Evolutionary conservation across 2,797 vertebrate species (phyloP), one percentile per base, ranked within the genome.

Genomic region (Apogon hyalosoma): DNA sequence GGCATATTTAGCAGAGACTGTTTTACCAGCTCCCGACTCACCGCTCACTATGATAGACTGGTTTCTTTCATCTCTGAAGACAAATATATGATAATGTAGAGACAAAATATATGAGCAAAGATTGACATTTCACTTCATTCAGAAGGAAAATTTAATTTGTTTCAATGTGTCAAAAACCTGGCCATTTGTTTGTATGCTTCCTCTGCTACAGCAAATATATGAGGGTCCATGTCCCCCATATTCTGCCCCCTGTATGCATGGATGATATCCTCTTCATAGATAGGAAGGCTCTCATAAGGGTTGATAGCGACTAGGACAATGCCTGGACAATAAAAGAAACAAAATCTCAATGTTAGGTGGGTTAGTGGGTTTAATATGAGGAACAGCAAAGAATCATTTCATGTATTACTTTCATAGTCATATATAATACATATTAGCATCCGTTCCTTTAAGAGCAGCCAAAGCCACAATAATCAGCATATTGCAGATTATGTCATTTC

Each of bases 21-120:
- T 99, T 92, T 99, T 99, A 0, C 98, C 98, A 3, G 98, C 98
- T n/a, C 98, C 98, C 1, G 98, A 99, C 48, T 99, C 98, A 31
- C 98, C 98, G 7, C 98, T 99, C 69, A 99, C 98, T 33, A 99
- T 98, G 81, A 99, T 96, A 0, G 98, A 99, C 89, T 99, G 98
- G 88, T 99, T 98, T 45, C 94, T 91, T 69, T 96, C 95, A 80
- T 98, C 95, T 89, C 98, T 99, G 91, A 63, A 82, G 54, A 11
- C 40, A 64, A 52, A 64, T 2, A 69, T 13, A 10, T 6, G 40
- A 63, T 3, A 40, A 42, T 16, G 69, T 0, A 18, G 4, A 65
- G 0, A 58, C 12, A 13, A 63, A 52, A 75, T 24, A 75, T 24
- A 36, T 52, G n/a, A 50, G 10, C 33, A 4, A 36, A 12, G 47